These are phyloP conservation scores for Leuciscus waleckii DNA, from an alignment of 2,797 vertebrate genomes.

Conservation along the genomic window DNA sequence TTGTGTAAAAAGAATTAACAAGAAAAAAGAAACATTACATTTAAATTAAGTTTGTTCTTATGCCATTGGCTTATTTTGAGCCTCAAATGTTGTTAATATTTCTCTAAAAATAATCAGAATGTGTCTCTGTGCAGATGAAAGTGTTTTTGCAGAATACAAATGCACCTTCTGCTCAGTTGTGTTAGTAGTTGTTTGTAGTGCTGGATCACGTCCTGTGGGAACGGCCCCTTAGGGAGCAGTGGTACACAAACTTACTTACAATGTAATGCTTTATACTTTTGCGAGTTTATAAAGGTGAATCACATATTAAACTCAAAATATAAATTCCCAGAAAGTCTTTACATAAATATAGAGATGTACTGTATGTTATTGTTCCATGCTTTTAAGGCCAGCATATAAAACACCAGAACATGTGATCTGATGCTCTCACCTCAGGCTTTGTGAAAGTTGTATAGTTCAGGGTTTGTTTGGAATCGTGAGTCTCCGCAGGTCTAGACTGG, in stretches of 20 bases:
- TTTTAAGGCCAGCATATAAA: background rate
- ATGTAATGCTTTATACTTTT: background rate
- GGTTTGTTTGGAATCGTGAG: conserved; percentile 18
- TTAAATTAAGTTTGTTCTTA: background rate
- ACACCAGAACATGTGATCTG: background rate
- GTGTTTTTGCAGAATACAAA: background rate
- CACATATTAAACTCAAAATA: background rate
- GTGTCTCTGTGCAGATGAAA: background rate
- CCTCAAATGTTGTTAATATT: background rate
- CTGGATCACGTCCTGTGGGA: background rate
- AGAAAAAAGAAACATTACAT: background rate
- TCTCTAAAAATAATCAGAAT: background rate
- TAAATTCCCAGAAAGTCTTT: background rate
- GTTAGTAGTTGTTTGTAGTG: background rate
- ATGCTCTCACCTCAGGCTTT: background rate
- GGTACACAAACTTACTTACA: background rate
- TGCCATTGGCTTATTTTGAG: background rate
- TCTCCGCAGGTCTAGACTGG: background rate
- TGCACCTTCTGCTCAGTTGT: background rate
- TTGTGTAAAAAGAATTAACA: background rate
- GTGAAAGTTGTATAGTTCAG: background rate
- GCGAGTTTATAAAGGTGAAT: background rate
- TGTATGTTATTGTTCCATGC: background rate
- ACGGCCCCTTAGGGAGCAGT: background rate
- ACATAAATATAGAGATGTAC: conserved; percentile 9